Evolutionary conservation across 2,888 invertebrate species (phyloP), one percentile per base, ranked within the genome.

Genomic region (Pegoplata infirma): DNA sequence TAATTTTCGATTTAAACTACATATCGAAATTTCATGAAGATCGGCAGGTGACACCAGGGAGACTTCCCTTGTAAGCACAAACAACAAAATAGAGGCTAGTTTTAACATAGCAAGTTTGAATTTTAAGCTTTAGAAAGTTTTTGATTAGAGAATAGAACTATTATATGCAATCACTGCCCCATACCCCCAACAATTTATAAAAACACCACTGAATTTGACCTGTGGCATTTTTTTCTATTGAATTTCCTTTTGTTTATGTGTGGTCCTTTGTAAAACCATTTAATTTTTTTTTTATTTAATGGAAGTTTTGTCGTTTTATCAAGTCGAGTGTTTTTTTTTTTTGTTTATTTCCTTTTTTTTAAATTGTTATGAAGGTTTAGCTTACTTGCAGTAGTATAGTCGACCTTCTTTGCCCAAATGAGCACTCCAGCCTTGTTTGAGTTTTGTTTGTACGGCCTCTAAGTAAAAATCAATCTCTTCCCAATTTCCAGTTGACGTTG

Each of bases 361-460:
- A 32, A n/a, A n/a, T n/a, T n/a, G n/a, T n/a, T n/a, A n/a, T n/a
- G n/a, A n/a, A n/a, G n/a, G 32, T 0, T 10, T 5, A 32, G 92
- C 96, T 93, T 90, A 97, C 97, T 97, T 96, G 94, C 96, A 96
- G 91, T 95, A 97, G 90, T 96, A 97, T 78, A 95, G 92, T 84
- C 96, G 92, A 80, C 96, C 95, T 87, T 95, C 95, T 84, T 93
- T 93, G 86, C 93, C 93, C 77, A 92, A 91, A 88, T 95, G 95
- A n/a, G 93, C 94, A 14, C 94, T 95, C 94, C 95, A 95, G 75
- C 94, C 94, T 79, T 93, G 92, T 86, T 93, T 93, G 80, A 94
- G 89, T 83, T 91, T 91, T 12, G 90, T 90, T 83, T 93, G 93
- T 56, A 93, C 87, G 80, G 90, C 90, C 85, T 92, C 92, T 86